Base-by-base conservation (phyloP, 2,113 vertebrate genomes). In the Neodontobutis hainanensis region DNA sequence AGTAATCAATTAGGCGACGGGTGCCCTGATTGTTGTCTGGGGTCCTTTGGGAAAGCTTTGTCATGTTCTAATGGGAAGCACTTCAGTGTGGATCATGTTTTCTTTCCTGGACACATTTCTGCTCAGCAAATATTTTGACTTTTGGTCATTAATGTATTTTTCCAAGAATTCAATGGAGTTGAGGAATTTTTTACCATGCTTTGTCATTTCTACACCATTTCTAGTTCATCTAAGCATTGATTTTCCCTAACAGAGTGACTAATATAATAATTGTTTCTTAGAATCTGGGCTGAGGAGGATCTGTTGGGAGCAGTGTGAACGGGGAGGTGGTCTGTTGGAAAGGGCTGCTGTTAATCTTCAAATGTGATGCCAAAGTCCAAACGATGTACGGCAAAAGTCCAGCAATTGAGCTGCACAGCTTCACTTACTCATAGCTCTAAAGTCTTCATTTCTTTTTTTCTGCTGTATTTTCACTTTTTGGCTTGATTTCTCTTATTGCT, bases 341-440 rank as follows among this genome's bases (percentile, higher is more conserved):
- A 82, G 56, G 10, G 46, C 60, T 70, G 68, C 67, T 78, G 75
- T 82, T 87, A 82, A 82, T 83, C 65, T 70, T 87, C 79, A 81
- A 79, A 77, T 66, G 65, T 47, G 4, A n/a, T 68, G 65, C 72
- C 75, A 70, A 55, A 84, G 78, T 82, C 72, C 75, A 82, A 82
- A 76, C 65, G 81, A 60, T 57, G 48, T 53, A 44, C 47, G 68
- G 74, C 82, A 70, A 57, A 68, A 70, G 48, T 68, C 70, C 82
- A 77, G 45, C 42, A 78, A 70, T 63, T 74, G 75, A 65, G 77
- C 73, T 50, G 44, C 74, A 70, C 59, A 65, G n/a, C 55, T 74
- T 78, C 61, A 66, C 63, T 81, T 71, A 63, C 68, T 84, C 67
- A 78, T 61, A 57, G 67, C 67, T 71, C 44, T 19, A 47, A 67